These are phyloP conservation scores for Sarcophaga variegata DNA, from an alignment of 2,888 invertebrate genomes.

Conservation along the genomic window DNA sequence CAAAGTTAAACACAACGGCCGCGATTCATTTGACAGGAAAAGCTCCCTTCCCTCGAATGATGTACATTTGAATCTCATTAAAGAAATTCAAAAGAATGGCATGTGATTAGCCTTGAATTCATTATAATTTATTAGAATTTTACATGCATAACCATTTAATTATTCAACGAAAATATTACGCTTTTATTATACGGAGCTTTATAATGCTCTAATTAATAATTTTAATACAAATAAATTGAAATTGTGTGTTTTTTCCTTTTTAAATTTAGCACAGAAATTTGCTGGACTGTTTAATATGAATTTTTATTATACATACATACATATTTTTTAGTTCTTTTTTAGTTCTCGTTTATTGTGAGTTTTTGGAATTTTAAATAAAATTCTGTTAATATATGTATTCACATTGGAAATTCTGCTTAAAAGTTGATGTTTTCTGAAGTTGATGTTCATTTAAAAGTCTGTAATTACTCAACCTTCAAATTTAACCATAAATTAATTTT, in stretches of 20 bases:
- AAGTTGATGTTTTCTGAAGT: not conserved
- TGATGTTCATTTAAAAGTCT: no score
- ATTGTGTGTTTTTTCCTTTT: not conserved
- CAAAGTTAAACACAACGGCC: conserved; percentile 35
- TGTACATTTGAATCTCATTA: not conserved
- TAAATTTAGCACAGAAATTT: not conserved
- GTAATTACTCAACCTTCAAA: conserved; percentile 46
- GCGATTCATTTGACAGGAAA: conserved; percentile 46
- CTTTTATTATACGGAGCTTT: conserved; percentile 4
- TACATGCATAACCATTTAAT: not conserved
- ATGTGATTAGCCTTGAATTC: conserved; percentile 33
- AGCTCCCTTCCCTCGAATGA: not conserved
- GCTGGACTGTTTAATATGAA: not conserved
- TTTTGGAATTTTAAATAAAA: not conserved
- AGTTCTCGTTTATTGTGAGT: not conserved
- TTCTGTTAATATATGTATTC: not conserved
- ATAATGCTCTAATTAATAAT: conserved; percentile 13
- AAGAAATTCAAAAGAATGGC: conserved; percentile 10
- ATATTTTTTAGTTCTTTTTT: no score
- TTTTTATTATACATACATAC: no score
- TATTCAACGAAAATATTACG: conserved; percentile 1
- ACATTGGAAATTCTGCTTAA: not conserved
- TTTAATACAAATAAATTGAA: not conserved
- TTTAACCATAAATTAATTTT: conserved; percentile 59
- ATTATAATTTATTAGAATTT: conserved; percentile 36